phyloP scores from a whole-genome alignment of 2,888 invertebrate genomes.

The Drosophila monieri region DNA sequence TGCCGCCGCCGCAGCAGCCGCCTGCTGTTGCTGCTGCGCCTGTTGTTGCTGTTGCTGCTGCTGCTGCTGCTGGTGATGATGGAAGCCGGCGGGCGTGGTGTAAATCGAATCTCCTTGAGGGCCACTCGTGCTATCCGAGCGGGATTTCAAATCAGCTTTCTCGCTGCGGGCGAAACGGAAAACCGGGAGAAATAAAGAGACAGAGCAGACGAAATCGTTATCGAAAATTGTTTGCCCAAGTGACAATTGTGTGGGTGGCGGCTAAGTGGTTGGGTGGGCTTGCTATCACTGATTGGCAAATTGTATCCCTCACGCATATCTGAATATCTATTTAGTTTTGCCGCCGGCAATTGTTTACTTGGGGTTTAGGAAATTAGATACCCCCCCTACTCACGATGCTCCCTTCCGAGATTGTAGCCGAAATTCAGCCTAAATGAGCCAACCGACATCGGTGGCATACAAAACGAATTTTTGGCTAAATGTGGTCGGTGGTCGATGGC shows the following conservation, averaged over 20 bases:
- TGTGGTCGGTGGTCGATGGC: conserved; percentile 32
- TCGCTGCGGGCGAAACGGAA: conserved; percentile 73
- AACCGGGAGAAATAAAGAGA: conserved; percentile 14
- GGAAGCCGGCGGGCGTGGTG: conserved; percentile 85
- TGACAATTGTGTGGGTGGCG: conserved; percentile 58
- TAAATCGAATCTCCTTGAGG: conserved; percentile 91
- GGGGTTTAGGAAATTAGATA: conserved; percentile 54
- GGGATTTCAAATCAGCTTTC: conserved; percentile 84
- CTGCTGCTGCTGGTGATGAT: conserved; percentile 81
- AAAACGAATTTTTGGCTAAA: conserved; percentile 39
- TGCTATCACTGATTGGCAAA: conserved; percentile 66
- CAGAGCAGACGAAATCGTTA: conserved; percentile 56
- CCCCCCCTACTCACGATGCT: background rate
- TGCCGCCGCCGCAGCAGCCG: conserved; percentile 58
- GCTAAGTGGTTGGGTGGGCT: conserved; percentile 27
- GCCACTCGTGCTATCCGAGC: conserved; percentile 85
- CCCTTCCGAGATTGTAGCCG: background rate
- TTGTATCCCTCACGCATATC: conserved; percentile 63
- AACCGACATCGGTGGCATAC: background rate
- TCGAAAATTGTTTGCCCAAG: conserved; percentile 46
- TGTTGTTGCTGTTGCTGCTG: conserved; percentile 73
- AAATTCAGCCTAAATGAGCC: conserved; percentile 29
- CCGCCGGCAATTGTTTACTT: conserved; percentile 55
- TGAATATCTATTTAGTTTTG: conserved; percentile 66
- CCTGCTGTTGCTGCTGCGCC: conserved; percentile 69